Base-by-base conservation (phyloP, 1,140 invertebrate genomes). In the Drosophila pruinosa region DNA sequence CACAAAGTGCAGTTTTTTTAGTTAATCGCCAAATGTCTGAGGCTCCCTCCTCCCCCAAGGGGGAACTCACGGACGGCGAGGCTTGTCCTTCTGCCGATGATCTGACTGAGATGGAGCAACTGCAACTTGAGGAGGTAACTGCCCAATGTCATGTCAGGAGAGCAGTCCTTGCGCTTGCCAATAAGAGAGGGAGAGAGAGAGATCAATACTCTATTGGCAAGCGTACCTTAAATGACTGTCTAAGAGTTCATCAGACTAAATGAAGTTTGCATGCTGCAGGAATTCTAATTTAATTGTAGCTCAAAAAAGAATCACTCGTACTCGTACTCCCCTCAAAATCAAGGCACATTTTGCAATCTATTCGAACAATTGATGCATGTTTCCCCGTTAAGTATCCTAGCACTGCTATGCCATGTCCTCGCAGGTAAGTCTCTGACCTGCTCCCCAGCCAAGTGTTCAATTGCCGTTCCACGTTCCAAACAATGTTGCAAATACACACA, bases 51-150 rank as follows among this genome's bases (percentile, higher is more conserved):
- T n/a, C 31, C 31, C 7, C 10, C 2, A 17, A 10, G 26, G 57
- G 28, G 39, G 38, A 8, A 6, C 26, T 28, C 15, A n/a, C n/a
- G 57, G 64, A 68, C 10, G 64, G 52, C 21, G 61, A 10, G n/a
- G 22, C 48, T 53, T 22, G 8, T 26, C 38, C 38, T 22, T 59
- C 56, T 52, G 34, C 57, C 21, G 68, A 71, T 22, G 68, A 65
- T 31, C 61, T 34, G 61, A n/a, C 62, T 41, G 19, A 50, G 41
- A 21, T 56, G 52, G 68, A 71, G 7, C 61, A 57, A 28, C 61
- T 36, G 61, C 68, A 58, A 41, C 15, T 52, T 17, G 68, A 71
- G 43, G 68, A 71, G 61, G 61, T 71, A 71, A 71, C 59, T 70
- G 48, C 24, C n/a, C 26, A 34, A 47, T 24, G 21, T 61, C 28